Evolutionary conservation across 2,888 invertebrate genomes (phyloP), one percentile per base, ranked within the genome.

Genomic region (Plagodis pulveraria): DNA sequence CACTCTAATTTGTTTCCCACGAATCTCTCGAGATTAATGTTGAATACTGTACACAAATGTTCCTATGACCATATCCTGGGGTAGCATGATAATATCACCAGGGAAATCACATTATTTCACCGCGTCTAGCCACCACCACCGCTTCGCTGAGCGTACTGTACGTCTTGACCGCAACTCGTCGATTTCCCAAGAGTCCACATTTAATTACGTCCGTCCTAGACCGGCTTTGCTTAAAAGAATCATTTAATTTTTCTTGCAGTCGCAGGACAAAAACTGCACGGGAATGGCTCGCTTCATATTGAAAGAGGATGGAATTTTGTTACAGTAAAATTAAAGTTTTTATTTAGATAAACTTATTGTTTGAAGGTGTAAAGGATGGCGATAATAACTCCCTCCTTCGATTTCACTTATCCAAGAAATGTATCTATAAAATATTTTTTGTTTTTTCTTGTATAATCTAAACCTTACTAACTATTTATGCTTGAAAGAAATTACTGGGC

Each of bases 161-260:
- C 47, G 49, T 52, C 63, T 65, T 67, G 67, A 63, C 67, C 65
- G 53, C 62, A 43, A 47, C 47, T 34, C 10, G 45, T 11, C 52
- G 49, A 61, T 61, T 61, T 61, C 56, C 60, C 56, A 5, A 8
- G 52, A 45, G 52, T 11, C 43, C 40, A 51, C 44, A 48, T 52
- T 56, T 56, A 56, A 56, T 52, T 45, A 45, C 8, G 10, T 52
- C 56, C 36, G 41, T 55, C 44, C 38, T 35, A 40, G 42, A 40
- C 45, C 45, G 50, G 12, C 47, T 50, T 55, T 50, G 50, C 33
- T 54, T 49, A 43, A 43, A 50, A 46, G 36, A 50, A 50, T 50
- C 54, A 59, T 54, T 59, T 55, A 36, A 55, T 55, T 55, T 59
- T 54, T 50, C 41, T 38, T 54, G 36, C 52, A 49, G 49, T 34